Base-by-base conservation (phyloP, 2,888 invertebrate species). In the Phalangium opilio region DNA sequence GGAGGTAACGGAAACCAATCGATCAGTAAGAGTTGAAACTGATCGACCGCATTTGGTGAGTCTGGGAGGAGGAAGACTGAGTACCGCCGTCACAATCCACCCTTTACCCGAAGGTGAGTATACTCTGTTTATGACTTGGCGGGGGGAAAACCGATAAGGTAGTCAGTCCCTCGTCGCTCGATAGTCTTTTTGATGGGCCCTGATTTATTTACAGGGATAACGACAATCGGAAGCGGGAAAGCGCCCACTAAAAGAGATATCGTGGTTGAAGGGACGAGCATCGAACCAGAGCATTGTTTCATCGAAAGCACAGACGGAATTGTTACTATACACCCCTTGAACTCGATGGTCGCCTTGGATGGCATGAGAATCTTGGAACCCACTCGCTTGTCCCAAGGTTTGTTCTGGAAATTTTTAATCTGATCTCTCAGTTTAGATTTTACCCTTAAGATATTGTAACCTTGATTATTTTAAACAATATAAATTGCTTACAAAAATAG, bases 21-120 rank as follows among this genome's bases (percentile, higher is more conserved):
- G 61, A 50, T 75, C 77, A 20, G 67, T 78, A 43, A 75, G 75
- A 59, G 73, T 79, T 51, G 75, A 77, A 61, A 81, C 86, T 54
- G 85, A 85, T 66, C 76, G 81, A 57, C 89, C 89, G 35, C 89
- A 90, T 70, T 75, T 89, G 65, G 86, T 90, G 63, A 87, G 86
- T 68, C 76, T 87, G 63, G 89, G 89, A 53, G 83, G 86, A 56
- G 87, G 86, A 50, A 73, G 89, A 54, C 75, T 89, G 52, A 87
- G 86, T 67, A 87, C 87, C 33, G 84, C 86, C n/a, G 84, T 89
- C 60, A 89, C 89, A 32, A 73, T 89, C 58, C 84, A 87, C 68
- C 86, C 87, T 57, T 75, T 90, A 62, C 83, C 83, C 58, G 80
- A 82, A 76, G 89, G 89, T 89, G 66, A 64, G 65, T 60, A 18